phyloP scores from a whole-genome alignment of 2,888 invertebrate species.

The Eugnorisma glareosa region DNA sequence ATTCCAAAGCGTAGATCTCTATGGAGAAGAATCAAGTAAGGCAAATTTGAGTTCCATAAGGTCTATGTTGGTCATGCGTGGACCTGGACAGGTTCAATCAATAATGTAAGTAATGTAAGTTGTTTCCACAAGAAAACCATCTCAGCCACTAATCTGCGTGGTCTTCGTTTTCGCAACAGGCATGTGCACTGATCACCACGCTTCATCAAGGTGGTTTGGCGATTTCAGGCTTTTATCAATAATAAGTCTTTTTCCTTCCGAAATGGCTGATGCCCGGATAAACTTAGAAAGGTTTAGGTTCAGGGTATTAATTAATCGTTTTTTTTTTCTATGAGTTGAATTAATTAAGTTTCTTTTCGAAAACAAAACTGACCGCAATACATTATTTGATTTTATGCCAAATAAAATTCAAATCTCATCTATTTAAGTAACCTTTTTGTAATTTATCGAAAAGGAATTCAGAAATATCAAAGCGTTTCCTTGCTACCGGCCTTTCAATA shows the following conservation, averaged over 20 bases:
- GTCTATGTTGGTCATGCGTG: no score
- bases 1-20: no score
- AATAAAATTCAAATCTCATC: not conserved
- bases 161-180: no score
- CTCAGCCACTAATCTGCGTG: no score
- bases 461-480: not conserved
- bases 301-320: not conserved
- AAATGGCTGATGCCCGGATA: not conserved
- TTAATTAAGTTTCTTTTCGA: not conserved
- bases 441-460: conserved; percentile 1
- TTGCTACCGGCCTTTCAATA: not conserved
- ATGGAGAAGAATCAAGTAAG: no score
- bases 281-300: not conserved
- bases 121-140: no score
- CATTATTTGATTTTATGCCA: not conserved
- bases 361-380: not conserved
- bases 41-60: no score
- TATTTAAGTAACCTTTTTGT: not conserved
- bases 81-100: no score
- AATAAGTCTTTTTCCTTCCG: not conserved
- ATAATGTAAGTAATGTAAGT: no score
- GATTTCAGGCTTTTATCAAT: not conserved
- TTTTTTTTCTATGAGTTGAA: not conserved
- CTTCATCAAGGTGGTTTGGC: not conserved
- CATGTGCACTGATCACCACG: not conserved